Base-by-base conservation (phyloP, 2,888 invertebrate genomes). In the Copidosoma aretas region DNA sequence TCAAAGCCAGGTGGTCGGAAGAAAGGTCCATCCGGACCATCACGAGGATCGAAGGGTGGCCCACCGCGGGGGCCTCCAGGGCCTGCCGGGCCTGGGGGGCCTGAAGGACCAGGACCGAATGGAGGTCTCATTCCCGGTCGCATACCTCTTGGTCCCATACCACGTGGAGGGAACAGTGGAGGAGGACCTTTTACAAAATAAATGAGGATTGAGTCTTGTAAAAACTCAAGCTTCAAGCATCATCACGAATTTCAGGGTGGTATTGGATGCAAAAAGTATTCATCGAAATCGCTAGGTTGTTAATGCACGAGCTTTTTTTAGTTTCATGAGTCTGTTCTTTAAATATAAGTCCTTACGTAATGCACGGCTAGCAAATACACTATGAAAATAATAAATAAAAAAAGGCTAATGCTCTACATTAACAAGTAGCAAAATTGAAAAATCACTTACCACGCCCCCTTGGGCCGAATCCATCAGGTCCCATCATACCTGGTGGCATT, bases 81-180 rank as follows among this genome's bases (percentile, higher is more conserved):
- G 0, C 68, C 67, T 8, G 71, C 74, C 21, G 76, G 77, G 0
- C 77, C 78, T 32, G 32, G 32, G 8, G 32, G 32, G 19, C 79
- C 77, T 14, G 80, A 80, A 41, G 75, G 79, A 39, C 81, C 79
- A 43, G 81, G 80, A 12, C 81, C 82, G 49, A 82, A 82, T 8
- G 79, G 79, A 21, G 81, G 79, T 52, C 82, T 77, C 79, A 83
- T 80, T 21, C 80, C 80, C 4, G 82, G 81, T 41, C 83, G 76
- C 78, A 82, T 81, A 5, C 83, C 83, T 14, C 83, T 74, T 19
- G 82, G 83, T 8, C 82, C 84, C 79, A 84, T 80, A 22, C 84
- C 84, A 32, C 84, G 78, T 1, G 80, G 82, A 74, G 83, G 84
- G 72, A 84, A 84, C 79, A 84, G 75, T 4, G 83, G 83, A 65